Evolutionary conservation across 2,888 invertebrate species (phyloP).

Genomic region (Bombyx huttoni): DNA sequence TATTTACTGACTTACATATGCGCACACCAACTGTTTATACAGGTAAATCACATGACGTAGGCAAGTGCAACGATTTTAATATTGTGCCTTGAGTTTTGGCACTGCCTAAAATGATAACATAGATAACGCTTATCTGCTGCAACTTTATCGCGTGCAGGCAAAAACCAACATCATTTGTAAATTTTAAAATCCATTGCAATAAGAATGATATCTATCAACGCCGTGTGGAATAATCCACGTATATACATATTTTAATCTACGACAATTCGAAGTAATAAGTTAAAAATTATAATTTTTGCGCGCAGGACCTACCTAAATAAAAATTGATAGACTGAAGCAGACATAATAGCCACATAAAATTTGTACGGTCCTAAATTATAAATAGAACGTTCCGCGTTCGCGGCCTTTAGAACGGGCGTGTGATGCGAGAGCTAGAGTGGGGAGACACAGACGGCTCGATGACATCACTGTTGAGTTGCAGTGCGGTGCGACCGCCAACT

Average conservation of each 20-base stretch:
- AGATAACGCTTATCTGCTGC: conserved; percentile 14
- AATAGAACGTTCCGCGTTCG: conserved; percentile 58
- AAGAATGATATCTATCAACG: neutral
- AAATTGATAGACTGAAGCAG: conserved; percentile 3
- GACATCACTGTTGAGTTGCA: conserved; percentile 64
- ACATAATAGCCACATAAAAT: conserved; percentile 8
- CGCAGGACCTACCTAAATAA: conserved; percentile 1
- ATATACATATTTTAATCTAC: neutral
- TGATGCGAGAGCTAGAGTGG: conserved; percentile 28
- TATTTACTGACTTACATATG: neutral
- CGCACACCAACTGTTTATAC: neutral
- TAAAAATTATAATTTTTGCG: neutral
- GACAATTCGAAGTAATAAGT: neutral
- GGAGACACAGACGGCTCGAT: conserved; percentile 47
- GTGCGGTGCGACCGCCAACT: conserved; percentile 64
- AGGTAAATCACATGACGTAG: neutral
- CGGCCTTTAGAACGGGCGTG: conserved; percentile 43
- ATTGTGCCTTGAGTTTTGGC: neutral
- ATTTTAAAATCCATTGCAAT: neutral
- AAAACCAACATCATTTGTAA: neutral
- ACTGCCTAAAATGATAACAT: conserved; percentile 6
- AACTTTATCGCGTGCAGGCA: conserved; percentile 2
- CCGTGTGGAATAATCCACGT: neutral
- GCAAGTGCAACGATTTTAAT: neutral
- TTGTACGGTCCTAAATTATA: conserved; percentile 27